Evolutionary conservation across 2,113 vertebrate genomes (phyloP), one percentile per base, ranked within the genome.

Genomic region (Sander vitreus): DNA sequence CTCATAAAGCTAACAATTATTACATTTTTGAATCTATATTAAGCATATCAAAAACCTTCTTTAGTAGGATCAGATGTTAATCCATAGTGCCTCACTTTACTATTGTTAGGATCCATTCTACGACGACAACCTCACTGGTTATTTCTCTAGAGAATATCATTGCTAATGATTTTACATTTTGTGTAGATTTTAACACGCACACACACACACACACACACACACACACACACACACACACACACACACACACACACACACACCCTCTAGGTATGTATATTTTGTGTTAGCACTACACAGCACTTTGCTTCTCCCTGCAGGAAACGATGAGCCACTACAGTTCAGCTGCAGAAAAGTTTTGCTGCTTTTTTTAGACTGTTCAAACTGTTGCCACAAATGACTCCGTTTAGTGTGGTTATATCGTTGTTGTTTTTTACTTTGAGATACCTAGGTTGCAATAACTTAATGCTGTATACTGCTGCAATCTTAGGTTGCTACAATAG

Each of bases 221-320:
- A 30, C 27, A 54, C 53, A 54, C 53, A 54, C 16, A 50, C 48
- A 50, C 48, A 50, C 48, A 50, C 48, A 18, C 16, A 63, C 13
- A 18, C 27, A 30, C 27, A 54, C 53, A 54, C 53, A 54, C 16
- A 50, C 48, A 50, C 48, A 50, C 48, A 50, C 48, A 18, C 16
- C 36, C 6, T 7, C 6, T 7, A 36, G 6, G 7, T 36, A 36
- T 36, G 8, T 36, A 7, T 36, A 36, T 36, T 36, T 36, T 1
- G 6, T 39, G 8, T 39, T 39, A 39, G 36, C 39, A 43, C 39
- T 43, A 2, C 39, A 43, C 33, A 23, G 15, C 33, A 12, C 54
- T 65, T 55, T 78, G 69, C 55, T 58, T 53, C 71, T 63, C 79
- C 75, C 92, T 90, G n/a, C 73, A 79, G 89, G 84, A 72, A 16